Percentiles rank a stretch among this genome's conserved stretches.
Evolutionary conservation across 2,888 invertebrate genomes (phyloP).

Genomic region (Phyto melanocephala): DNA sequence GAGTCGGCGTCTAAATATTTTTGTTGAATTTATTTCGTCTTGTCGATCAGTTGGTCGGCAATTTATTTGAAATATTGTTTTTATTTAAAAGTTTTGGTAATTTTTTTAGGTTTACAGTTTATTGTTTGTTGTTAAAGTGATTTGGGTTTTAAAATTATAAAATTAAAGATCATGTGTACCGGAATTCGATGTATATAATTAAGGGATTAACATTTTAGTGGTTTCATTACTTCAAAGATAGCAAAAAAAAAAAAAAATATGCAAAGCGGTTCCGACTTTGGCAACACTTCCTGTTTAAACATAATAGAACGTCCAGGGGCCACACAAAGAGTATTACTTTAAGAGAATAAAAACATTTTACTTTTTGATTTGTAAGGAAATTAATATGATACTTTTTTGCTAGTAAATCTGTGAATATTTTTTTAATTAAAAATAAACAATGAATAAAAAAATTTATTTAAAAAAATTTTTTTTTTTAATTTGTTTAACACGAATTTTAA

Average conservation of each 20-base stretch:
- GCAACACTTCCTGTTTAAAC: conserved; percentile 6
- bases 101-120: conserved; percentile 29
- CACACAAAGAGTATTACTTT: background rate
- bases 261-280: background rate
- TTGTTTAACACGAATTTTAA: too few relatives aligned
- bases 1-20: conserved; percentile 25
- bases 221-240: background rate
- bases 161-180: background rate
- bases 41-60: background rate
- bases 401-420: too few relatives aligned
- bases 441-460: too few relatives aligned
- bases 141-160: background rate
- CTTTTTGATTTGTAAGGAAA: too few relatives aligned
- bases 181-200: conserved; percentile 23
- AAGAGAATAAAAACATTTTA: too few relatives aligned
- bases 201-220: conserved; percentile 37
- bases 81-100: background rate
- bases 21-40: background rate
- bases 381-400: too few relatives aligned
- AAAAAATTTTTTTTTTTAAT: too few relatives aligned
- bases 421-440: too few relatives aligned
- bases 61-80: conserved; percentile 4
- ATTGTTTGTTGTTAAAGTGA: conserved; percentile 13
- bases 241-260: background rate
- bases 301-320: background rate